Percentiles rank a stretch among this genome's conserved stretches.
phyloP scores from a whole-genome alignment of 2,113 vertebrate genomes.

The Phocoena phocoena region DNA sequence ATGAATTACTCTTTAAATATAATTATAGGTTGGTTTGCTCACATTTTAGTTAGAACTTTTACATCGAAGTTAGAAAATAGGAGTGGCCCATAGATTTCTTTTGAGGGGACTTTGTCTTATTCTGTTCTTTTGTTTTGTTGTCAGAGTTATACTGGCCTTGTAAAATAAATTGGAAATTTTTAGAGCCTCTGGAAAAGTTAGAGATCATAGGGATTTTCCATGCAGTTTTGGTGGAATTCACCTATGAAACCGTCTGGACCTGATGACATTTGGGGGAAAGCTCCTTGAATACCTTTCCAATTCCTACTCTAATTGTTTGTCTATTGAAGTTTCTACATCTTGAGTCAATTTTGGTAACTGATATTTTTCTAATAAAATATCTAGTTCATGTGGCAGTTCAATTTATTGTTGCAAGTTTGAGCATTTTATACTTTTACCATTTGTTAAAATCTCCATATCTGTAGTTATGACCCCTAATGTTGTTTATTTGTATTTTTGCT shows the following conservation, averaged over 20 bases:
- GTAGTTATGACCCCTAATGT: not conserved
- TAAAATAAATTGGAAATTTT: conserved; percentile 9
- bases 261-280: not conserved
- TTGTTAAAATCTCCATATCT: not conserved
- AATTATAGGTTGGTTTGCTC: not conserved
- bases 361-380: conserved; percentile 1
- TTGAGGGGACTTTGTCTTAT: not conserved
- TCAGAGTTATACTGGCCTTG: not conserved
- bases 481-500: not conserved
- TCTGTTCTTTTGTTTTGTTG: not conserved
- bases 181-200: conserved; percentile 28
- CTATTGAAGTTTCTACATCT: not conserved
- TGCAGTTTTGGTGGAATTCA: not conserved
- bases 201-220: not conserved
- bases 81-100: not conserved
- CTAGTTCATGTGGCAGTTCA: not conserved
- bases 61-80: not conserved
- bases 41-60: not conserved
- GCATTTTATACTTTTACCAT: not conserved
- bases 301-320: not conserved
- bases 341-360: not conserved
- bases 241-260: not conserved
- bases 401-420: not conserved
- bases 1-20: not conserved
- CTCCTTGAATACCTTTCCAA: not conserved